These are phyloP conservation scores for Cephus runcator DNA, from an alignment of 2,888 invertebrate genomes.

Conservation along the genomic window DNA sequence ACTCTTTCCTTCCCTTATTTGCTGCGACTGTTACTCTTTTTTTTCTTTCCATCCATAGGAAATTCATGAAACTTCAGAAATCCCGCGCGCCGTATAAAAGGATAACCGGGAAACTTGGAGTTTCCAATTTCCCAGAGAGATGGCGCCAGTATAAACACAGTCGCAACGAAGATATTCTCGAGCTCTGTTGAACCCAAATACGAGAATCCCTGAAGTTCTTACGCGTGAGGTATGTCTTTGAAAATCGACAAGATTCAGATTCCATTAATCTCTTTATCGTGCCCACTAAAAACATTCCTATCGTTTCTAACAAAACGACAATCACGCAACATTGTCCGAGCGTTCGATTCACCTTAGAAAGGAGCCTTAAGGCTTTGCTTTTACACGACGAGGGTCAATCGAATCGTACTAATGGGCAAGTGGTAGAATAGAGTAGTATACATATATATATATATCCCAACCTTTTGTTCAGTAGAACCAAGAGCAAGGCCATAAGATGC, in stretches of 20 bases:
- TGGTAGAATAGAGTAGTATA: conserved; percentile 31
- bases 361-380: neutral
- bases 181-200: neutral
- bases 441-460: neutral
- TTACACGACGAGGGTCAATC: conserved; percentile 37
- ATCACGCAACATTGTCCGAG: neutral
- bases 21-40: neutral
- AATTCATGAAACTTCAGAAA: neutral
- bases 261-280: neutral
- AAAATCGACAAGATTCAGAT: neutral
- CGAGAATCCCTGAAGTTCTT: neutral
- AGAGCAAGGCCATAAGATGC: neutral
- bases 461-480: neutral
- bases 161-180: neutral
- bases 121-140: neutral
- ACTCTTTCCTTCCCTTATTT: neutral
- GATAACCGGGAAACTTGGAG: neutral
- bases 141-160: conserved; percentile 4
- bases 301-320: neutral
- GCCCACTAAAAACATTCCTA: neutral
- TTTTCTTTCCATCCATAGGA: neutral
- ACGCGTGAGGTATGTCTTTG: neutral
- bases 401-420: conserved; percentile 50
- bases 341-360: neutral
- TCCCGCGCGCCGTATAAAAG: neutral